A percentile compares a stretch with the other conserved stretches of the same genome.
phyloP scores from a whole-genome alignment of 2,888 invertebrate genomes.

The Dinocampus coccinellae region DNA sequence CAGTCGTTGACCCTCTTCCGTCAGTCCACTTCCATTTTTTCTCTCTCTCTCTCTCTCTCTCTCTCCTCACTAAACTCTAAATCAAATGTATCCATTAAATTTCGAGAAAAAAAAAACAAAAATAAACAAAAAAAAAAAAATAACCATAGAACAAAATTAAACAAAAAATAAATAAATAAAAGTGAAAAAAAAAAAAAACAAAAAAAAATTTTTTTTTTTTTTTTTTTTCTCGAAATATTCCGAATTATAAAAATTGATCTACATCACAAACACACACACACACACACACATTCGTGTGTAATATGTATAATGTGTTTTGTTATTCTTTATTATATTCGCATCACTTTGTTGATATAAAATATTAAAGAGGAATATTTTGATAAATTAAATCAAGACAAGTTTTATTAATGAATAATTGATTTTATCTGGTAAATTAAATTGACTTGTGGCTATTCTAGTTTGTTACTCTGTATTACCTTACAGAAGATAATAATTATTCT shows the following conservation, averaged over 20 bases:
- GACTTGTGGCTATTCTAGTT: too few species aligned
- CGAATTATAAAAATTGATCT: constrained; percentile 8
- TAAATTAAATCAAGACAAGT: too few species aligned
- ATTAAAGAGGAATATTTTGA: too few species aligned
- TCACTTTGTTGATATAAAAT: too few species aligned
- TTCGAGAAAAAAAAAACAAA: neutral
- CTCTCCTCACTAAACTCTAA: too few species aligned
- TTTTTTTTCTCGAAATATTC: neutral
- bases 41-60: constrained; percentile 3
- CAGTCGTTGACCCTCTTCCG: constrained; percentile 34
- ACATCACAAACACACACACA: constrained; percentile 8
- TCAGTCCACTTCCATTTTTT: constrained; percentile 21
- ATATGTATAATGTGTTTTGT: neutral
- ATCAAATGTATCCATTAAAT: constrained; percentile 8
- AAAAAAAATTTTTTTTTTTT: neutral
- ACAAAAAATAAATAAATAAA: neutral
- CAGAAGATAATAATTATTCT: too few species aligned
- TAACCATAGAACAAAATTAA: neutral
- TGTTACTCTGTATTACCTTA: too few species aligned
- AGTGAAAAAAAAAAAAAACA: neutral
- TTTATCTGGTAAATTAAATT: too few species aligned
- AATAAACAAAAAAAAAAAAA: neutral
- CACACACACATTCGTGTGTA: neutral
- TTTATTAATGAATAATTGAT: too few species aligned
- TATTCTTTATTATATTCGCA: too few species aligned